Evolutionary conservation across 2,888 invertebrate genomes (phyloP).

Genomic region (Netelia fuscicornis): DNA sequence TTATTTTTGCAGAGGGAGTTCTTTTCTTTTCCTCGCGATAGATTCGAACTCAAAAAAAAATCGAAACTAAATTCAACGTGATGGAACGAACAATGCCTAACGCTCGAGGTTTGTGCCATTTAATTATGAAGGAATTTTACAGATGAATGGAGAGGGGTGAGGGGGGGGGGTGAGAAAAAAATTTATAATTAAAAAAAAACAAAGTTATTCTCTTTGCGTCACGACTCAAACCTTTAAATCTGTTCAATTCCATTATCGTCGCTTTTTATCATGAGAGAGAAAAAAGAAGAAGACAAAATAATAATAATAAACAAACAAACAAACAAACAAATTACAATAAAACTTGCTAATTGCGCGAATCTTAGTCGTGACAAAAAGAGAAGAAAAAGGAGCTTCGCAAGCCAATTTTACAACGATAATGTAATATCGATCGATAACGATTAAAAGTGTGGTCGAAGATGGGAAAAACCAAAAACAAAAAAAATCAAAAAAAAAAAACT

Average conservation of each 20-base stretch:
- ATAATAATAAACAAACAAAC: not conserved
- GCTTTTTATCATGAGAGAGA: not conserved
- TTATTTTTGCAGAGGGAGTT: not conserved
- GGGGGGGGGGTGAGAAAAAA: not conserved
- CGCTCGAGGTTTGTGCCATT: slow-evolving; percentile 55
- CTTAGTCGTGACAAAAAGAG: slow-evolving; percentile 15
- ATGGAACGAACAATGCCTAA: slow-evolving; percentile 44
- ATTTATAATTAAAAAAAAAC: not conserved
- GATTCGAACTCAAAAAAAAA: not conserved
- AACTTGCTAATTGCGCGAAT: not conserved
- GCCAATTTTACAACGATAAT: not conserved
- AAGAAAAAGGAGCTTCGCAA: not conserved
- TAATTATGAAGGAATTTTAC: slow-evolving; percentile 40
- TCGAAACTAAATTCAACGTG: too few species aligned
- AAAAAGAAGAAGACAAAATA: not conserved
- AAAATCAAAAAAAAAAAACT: slow-evolving; percentile 2
- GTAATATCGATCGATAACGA: not conserved
- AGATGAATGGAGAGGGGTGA: slow-evolving; percentile 12
- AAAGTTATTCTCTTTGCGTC: slow-evolving; percentile 20
- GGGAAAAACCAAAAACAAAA: not conserved
- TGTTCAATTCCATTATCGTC: slow-evolving; percentile 31
- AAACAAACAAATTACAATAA: too few species aligned
- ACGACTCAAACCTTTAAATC: not conserved
- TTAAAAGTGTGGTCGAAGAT: slow-evolving; percentile 36
- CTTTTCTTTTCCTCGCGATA: not conserved